Evolutionary conservation across 2,113 vertebrate species (phyloP), one percentile per base, ranked within the genome.

Genomic region (Carassius gibelio): DNA sequence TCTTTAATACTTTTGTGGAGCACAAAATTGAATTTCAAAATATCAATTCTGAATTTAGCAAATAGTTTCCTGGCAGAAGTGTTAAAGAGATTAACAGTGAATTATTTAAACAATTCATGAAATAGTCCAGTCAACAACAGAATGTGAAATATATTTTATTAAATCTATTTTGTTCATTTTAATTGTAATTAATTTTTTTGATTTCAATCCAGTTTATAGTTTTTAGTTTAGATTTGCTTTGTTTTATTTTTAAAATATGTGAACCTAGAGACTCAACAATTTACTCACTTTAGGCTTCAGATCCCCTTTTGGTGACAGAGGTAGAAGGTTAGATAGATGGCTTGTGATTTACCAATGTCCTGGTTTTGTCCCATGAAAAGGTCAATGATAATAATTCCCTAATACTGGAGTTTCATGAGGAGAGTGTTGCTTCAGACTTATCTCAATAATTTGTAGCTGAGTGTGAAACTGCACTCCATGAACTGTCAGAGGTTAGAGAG

Each of bases 391-490:
- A 81, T 68, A 42, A 82, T 42, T 83, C 45, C 62, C 62, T 14
- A 71, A 59, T 68, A 59, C 21, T 72, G 21, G 34, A 83, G 34
- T 72, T 59, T 48, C 68, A 72, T 59, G 13, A 42, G 66, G 10
- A 59, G 50, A 83, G 68, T 21, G 72, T 72, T 83, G n/a, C 68
- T 42, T 72, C 21, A 59, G 45, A 74, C 66, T 36, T 59, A 55
- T 83, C 66, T 72, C 7, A 72, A 52, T 82, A 55, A 83, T 83
- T 83, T 83, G 62, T 69, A n/a, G 62, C 80, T 3, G 15, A 34
- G 48, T 82, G 80, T 82, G 64, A 82, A 82, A 69, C 45, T 69
- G 30, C 7, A 72, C 59, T 83, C 50, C 81, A 38, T 82, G 64
- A 82, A 82, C 64, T 82, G 80, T 34, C 45, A 81, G 62, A 81